Base-by-base conservation (phyloP, 2,888 invertebrate species). In the Cenopis cana region DNA sequence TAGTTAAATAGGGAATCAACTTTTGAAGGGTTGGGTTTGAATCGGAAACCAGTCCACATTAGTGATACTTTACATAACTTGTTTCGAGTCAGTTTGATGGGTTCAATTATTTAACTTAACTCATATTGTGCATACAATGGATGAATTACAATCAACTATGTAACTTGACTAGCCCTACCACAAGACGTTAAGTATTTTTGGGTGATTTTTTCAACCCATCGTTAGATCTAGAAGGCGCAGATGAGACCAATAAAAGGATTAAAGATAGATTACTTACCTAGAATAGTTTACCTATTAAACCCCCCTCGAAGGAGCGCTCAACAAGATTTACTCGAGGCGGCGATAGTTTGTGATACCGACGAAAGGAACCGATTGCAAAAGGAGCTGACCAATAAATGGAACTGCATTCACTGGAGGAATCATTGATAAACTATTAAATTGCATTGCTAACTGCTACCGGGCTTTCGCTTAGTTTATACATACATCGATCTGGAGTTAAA, bases 1-100 rank as follows among this genome's bases (percentile, higher is more conserved):
- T 64, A n/a, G 38, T 3, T 52, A n/a, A 64, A 38, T 64, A 14
- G 50, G 55, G 49, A 62, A 38, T 62, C 29, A 33, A 20, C 64
- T 38, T 54, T 54, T 36, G 38, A 38, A 54, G 64, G 64, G 64
- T 54, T 64, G 33, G 9, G n/a, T 36, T 52, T 62, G 36, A 33
- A 18, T 62, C 14, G 36, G n/a, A 64, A 64, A 64, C 64, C 52
- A 54, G 62, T 60, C n/a, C 17, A 46, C 10, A 46, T 54, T 38
- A 64, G 18, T 38, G 18, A 9, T 49, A 60, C n/a, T 64, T 64
- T 52, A 38, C 52, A 64, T 64, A 54, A 64, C 64, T n/a, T 10
- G 64, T 64, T 62, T 49, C 14, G 14, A n/a, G 14, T 38, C n/a
- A 38, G 17, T 56, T 56, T 60, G 60, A 60, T 29, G 52, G 11